These are phyloP conservation scores for Sipha flava DNA, from an alignment of 1,140 invertebrate species.

Conservation along the genomic window DNA sequence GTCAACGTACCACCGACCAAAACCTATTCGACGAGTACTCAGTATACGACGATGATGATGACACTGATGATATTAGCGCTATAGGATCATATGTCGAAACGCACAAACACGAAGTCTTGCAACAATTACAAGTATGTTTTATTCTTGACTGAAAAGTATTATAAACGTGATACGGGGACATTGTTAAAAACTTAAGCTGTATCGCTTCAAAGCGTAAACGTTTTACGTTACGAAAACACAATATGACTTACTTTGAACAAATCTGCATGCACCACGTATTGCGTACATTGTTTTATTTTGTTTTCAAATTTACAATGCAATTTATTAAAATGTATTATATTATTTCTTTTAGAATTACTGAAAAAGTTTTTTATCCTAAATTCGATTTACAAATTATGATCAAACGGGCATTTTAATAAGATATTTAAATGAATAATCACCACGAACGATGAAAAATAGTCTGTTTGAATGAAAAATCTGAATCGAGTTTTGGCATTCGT, in stretches of 20 bases:
- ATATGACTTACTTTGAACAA: neutral
- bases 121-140: conserved; percentile 42
- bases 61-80: conserved; percentile 53
- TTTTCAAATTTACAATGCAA: too few species aligned
- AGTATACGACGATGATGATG: conserved; percentile 62
- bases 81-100: conserved; percentile 43
- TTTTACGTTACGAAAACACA: neutral
- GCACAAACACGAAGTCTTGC: conserved; percentile 44
- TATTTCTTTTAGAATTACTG: too few species aligned
- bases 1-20: conserved; percentile 58
- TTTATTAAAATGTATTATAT: too few species aligned
- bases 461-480: neutral
- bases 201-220: neutral
- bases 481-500: neutral
- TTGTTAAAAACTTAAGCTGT: neutral
- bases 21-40: conserved; percentile 49
- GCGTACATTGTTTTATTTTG: too few species aligned
- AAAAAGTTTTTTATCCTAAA: too few species aligned
- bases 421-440: neutral
- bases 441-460: neutral
- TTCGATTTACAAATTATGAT: neutral
- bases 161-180: neutral
- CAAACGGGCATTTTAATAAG: neutral
- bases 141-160: neutral
- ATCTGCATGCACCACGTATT: too few species aligned